Evolutionary conservation across 2,797 vertebrate genomes (phyloP).

Genomic region (Pantherophis alleghaniensis): DNA sequence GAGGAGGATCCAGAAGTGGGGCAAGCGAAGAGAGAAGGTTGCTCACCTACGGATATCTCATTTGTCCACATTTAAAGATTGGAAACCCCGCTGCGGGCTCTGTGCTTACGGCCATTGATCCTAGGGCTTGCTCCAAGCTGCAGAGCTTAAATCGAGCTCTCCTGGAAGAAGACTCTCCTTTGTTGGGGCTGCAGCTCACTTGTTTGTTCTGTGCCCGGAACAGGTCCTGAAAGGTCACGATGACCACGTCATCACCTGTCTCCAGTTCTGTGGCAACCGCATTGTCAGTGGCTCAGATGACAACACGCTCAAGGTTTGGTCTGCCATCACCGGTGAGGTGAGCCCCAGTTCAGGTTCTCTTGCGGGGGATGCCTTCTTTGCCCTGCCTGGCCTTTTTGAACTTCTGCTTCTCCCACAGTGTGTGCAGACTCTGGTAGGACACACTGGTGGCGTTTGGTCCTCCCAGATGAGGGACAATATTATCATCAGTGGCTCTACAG

Average conservation of each 20-base stretch:
- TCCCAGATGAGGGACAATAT: slow-evolving; percentile 69
- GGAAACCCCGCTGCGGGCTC: background rate
- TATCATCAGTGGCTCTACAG: slow-evolving; percentile 66
- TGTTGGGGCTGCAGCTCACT: no score
- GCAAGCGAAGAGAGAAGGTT: background rate
- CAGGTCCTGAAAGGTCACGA: slow-evolving; percentile 69
- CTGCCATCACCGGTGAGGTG: slow-evolving; percentile 63
- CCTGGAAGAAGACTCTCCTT: background rate
- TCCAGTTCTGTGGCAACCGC: slow-evolving; percentile 68
- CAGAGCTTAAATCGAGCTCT: background rate
- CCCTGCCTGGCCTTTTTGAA: background rate
- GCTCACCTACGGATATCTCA: background rate
- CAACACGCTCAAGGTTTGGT: slow-evolving; percentile 70
- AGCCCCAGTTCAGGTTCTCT: background rate
- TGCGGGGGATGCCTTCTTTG: accelerated
- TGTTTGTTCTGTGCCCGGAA: accelerated
- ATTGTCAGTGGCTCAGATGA: slow-evolving; percentile 65
- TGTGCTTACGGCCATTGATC: background rate
- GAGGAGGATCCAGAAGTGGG: background rate
- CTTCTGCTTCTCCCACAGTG: slow-evolving; percentile 41
- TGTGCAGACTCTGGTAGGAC: slow-evolving; percentile 67
- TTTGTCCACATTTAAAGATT: background rate
- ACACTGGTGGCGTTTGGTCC: slow-evolving; percentile 67
- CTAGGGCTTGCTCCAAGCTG: background rate
- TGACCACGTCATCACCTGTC: slow-evolving; percentile 66